Percentiles rank a stretch among this genome's conserved stretches.
Conservation (phyloP, 2,113 vertebrate species). For the Indri indri region DNA sequence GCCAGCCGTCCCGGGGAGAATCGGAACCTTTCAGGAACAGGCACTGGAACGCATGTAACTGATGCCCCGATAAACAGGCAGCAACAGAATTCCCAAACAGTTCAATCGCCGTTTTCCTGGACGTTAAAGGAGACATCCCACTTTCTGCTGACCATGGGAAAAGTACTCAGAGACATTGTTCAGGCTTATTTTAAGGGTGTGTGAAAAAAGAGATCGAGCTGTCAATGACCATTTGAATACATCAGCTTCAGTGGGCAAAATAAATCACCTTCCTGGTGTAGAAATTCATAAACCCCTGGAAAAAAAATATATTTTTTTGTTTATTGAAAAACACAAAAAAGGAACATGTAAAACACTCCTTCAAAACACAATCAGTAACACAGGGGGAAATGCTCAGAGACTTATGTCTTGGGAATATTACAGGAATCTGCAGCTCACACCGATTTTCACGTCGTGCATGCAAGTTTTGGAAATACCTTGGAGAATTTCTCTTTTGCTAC, state of each 20-base stretch:
- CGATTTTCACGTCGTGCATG: conserved; percentile 65
- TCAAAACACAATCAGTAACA: conserved; percentile 26
- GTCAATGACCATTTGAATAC: conserved; percentile 47
- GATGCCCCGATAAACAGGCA: conserved; percentile 63
- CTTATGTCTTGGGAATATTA: conserved; percentile 41
- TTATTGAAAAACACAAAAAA: conserved; percentile 66
- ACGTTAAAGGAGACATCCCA: conserved; percentile 51
- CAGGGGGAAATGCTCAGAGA: conserved; percentile 37
- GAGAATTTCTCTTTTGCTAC: conserved; percentile 62
- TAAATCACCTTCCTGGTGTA: conserved; percentile 29
- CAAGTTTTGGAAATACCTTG: conserved; percentile 74
- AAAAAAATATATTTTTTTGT: conserved; percentile 31
- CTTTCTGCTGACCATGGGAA: conserved; percentile 62
- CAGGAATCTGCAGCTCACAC: conserved; percentile 48
- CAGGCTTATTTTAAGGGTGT: conserved; percentile 63
- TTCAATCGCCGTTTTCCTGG: conserved; percentile 59
- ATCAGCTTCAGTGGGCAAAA: conserved; percentile 60
- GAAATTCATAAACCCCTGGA: conserved; percentile 50
- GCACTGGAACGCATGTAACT: conserved; percentile 7
- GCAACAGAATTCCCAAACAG: conserved; percentile 62
- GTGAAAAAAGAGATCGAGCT: conserved; percentile 49
- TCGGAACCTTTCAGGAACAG: background rate
- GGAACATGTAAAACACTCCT: conserved; percentile 43
- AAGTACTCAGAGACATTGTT: conserved; percentile 60
- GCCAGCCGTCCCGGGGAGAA: conserved; percentile 47